Conservation (phyloP, 2,797 vertebrate species). For the Sebastes aleutianus region DNA sequence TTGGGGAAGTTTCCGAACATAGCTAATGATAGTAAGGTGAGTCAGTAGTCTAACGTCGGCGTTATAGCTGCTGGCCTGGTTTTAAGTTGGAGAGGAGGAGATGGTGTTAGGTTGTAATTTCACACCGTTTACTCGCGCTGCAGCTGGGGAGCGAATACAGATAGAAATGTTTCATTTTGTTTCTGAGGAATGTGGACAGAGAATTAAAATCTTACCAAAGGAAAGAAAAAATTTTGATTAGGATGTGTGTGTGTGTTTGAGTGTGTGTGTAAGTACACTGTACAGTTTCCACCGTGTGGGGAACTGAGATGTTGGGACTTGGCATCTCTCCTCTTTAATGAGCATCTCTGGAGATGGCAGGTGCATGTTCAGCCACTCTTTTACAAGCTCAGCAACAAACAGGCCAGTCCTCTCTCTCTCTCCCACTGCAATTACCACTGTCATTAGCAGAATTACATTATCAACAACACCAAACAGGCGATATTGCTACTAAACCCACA, state of each 20-base stretch:
- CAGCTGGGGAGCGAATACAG: conserved; percentile 28
- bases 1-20: conserved; percentile 49
- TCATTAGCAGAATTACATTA: conserved; percentile 72
- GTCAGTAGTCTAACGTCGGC: conserved; percentile 15
- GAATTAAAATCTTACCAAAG: conserved; percentile 30
- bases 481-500: conserved; percentile 51
- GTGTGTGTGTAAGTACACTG: not conserved
- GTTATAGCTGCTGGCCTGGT: conserved; percentile 42
- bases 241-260: not conserved
- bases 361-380: conserved; percentile 82
- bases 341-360: conserved; percentile 83
- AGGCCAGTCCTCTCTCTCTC: conserved; percentile 56
- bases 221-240: conserved; percentile 7
- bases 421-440: conserved; percentile 67
- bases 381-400: conserved; percentile 79
- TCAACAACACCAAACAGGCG: conserved; percentile 61
- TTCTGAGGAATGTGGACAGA: conserved; percentile 25
- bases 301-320: conserved; percentile 59
- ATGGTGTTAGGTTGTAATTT: conserved; percentile 64
- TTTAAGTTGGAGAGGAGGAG: conserved; percentile 43
- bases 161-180: conserved; percentile 55
- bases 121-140: conserved; percentile 48
- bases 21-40: conserved; percentile 58
- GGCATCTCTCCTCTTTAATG: conserved; percentile 79
- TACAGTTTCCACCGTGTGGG: conserved; percentile 23